These are phyloP conservation scores for Caenorhabditis sulstoni DNA, from an alignment of 2,888 invertebrate genomes.

Conservation along the genomic window DNA sequence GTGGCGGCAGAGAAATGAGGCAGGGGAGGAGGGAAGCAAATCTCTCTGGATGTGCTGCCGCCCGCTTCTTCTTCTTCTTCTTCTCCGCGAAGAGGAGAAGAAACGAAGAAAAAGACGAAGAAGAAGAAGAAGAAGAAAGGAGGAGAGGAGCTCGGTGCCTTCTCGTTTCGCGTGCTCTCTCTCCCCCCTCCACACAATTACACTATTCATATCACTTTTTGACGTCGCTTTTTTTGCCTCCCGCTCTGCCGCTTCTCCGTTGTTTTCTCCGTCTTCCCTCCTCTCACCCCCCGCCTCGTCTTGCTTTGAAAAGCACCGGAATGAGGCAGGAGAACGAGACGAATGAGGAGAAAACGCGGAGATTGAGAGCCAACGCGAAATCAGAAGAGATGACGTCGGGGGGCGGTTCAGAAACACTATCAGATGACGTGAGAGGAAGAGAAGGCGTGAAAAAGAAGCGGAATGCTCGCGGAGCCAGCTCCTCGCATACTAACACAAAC, in stretches of 20 bases:
- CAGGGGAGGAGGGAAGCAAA: slow-evolving; percentile 30
- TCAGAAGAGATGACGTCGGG: slow-evolving; percentile 5
- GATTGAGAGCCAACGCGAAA: not conserved
- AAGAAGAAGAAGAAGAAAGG: slow-evolving; percentile 6
- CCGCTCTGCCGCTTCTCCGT: slow-evolving; percentile 9
- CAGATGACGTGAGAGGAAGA: slow-evolving; percentile 7
- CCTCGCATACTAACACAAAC: not conserved
- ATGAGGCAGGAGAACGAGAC: not conserved
- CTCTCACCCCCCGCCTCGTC: not conserved
- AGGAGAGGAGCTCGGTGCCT: slow-evolving; percentile 7
- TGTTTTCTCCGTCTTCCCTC: slow-evolving; percentile 6
- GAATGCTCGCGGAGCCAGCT: not conserved
- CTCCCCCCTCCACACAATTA: slow-evolving; percentile 24
- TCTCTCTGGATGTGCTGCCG: slow-evolving; percentile 42
- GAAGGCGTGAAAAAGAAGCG: slow-evolving; percentile 6
- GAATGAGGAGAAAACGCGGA: not conserved
- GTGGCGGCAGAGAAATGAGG: slow-evolving; percentile 45
- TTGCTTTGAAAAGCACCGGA: slow-evolving; percentile 1
- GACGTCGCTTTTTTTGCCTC: slow-evolving; percentile 37
- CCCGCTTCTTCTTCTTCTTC: not conserved
- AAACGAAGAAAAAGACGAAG: slow-evolving; percentile 11
- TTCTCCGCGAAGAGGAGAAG: too few species aligned
- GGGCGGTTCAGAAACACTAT: not conserved
- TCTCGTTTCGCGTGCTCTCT: slow-evolving; percentile 15
- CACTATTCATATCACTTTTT: slow-evolving; percentile 52